Evolutionary conservation across 2,113 vertebrate genomes (phyloP), one percentile per base, ranked within the genome.

Genomic region (Budorcas taxicolor): DNA sequence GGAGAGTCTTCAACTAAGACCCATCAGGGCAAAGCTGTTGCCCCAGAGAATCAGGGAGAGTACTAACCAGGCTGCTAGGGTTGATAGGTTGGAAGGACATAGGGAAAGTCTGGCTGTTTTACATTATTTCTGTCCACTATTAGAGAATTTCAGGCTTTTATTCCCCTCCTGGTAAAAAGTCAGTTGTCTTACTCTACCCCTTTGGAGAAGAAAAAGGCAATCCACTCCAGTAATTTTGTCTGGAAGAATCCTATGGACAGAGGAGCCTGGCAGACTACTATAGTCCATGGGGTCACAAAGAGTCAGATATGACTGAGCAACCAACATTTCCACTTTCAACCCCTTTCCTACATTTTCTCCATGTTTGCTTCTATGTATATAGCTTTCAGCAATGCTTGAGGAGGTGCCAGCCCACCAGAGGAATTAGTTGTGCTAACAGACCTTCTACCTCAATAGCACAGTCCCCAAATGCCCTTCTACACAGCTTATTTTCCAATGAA

Each of bases 81-180:
- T 87, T 16, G 19, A 21, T 33, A 25, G 21, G n/a, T 74, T 47
- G 60, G 23, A 88, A 62, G 64, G n/a, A 64, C 62, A 76, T 14
- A 50, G 36, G 33, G 67, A 60, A 97, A 40, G 29, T 93, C 33
- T 91, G 43, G 36, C 45, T 83, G 9, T 52, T 47, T 17, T n/a
- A 5, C 52, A n/a, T 21, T 43, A 89, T 91, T 53, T 92, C 83
- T 89, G 7, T 74, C 27, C 31, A 47, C 31, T 29, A 85, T 47
- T n/a, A 86, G 7, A 78, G 53, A 94, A 92, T 90, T 94, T 78
- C 47, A 96, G 47, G 8, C 8, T 86, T 95, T 94, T 50, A 92
- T 78, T 89, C 1, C 19, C 40, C 3, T 82, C 53, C 85, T 27
- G 13, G 58, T 86, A 86, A 95, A 95, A 90, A n/a, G 27, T 33